Base-by-base conservation (phyloP, 2,113 vertebrate genomes). In the Anoplopoma fimbria region DNA sequence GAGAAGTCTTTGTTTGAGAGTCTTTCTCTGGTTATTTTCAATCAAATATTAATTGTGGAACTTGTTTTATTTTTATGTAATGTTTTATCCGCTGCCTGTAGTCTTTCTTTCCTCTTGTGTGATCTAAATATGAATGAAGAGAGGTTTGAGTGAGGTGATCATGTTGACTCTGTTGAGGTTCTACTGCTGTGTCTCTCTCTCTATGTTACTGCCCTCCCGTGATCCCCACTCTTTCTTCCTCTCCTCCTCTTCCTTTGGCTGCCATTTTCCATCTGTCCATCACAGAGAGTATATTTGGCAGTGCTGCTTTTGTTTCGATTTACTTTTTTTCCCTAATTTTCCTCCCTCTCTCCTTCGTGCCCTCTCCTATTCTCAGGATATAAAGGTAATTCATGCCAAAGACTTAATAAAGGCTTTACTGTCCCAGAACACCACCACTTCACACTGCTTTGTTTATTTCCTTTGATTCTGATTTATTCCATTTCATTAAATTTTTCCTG, bases 401-500 rank as follows among this genome's bases (percentile, higher is more conserved):
- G 96, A 96, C 95, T 95, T 94, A 96, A 97, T 95, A 95, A 96
- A 97, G 96, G 97, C 96, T 95, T 96, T 95, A 95, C 96, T 96
- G 96, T 96, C 93, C 86, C 83, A 82, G 68, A 90, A 57, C 73
- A 64, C 80, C 81, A 78, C 63, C 77, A 82, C 75, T 77, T 65
- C 77, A 73, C 85, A 79, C 55, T 79, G 25, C 60, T 76, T 64
- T 72, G 49, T 87, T 49, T 17, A 47, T 23, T 94, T 76, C 19
- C 21, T 55, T 81, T 70, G 15, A n/a, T 51, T 83, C 67, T 27
- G 40, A 74, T 80, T 27, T 62, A 36, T 70, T 75, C 31, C 38
- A 67, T 38, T 55, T 80, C 12, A 40, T 85, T 82, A 38, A 4
- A 55, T 38, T 75, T 74, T 68, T 73, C 15, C 38, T 34, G 58